Conservation (phyloP, 2,113 vertebrate genomes). For the Paramisgurnus dabryanus region DNA sequence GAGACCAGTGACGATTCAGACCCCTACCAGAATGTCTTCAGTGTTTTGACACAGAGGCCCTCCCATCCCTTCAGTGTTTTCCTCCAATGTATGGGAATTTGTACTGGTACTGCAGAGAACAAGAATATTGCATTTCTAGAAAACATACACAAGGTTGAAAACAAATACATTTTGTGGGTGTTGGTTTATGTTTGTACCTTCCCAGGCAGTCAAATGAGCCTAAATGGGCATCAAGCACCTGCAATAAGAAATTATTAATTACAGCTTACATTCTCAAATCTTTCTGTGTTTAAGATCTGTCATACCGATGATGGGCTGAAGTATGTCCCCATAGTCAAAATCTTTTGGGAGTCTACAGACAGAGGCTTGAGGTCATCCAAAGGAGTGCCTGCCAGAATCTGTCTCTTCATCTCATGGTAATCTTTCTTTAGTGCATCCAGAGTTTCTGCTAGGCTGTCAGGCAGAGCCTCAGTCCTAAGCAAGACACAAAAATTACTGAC, state of each 20-base stretch:
- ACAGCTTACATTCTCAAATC: background rate
- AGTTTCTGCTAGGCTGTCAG: slow-evolving; percentile 43
- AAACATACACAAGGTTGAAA: background rate
- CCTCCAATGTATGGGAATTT: background rate
- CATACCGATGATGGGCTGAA: slow-evolving; percentile 63
- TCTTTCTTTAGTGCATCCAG: slow-evolving; percentile 63
- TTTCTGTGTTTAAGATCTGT: background rate
- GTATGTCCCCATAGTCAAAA: background rate
- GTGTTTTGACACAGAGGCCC: background rate
- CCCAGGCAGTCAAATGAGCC: background rate
- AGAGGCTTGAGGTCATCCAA: slow-evolving; percentile 65
- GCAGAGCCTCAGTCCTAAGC: slow-evolving; percentile 47
- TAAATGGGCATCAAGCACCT: slow-evolving; percentile 41
- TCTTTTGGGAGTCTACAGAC: slow-evolving; percentile 54
- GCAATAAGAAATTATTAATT: background rate
- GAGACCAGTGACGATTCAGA: no score
- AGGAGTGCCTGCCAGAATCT: slow-evolving; percentile 63
- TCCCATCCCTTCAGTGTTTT: background rate
- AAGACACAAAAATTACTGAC: background rate
- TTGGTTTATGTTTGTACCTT: slow-evolving; percentile 1
- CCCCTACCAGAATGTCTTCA: background rate
- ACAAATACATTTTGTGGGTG: no score
- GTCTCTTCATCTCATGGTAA: slow-evolving; percentile 60
- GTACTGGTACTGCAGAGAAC: background rate
- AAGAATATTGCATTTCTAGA: background rate